Evolutionary conservation across 2,888 invertebrate species (phyloP).

Genomic region (Gandaritis pyraliata): DNA sequence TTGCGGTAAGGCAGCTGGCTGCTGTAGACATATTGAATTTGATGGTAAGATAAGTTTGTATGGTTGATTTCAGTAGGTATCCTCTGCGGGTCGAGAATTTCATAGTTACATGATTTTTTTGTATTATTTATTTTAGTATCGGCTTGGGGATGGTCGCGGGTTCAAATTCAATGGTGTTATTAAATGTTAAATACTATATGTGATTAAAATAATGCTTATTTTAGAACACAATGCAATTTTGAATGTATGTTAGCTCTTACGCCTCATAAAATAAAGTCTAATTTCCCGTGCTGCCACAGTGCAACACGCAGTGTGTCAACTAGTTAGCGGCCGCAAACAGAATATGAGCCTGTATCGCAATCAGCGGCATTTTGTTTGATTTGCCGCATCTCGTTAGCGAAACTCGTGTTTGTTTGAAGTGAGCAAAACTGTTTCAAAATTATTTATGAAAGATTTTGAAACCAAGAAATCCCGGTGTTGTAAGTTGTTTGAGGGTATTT

Average conservation of each 20-base stretch:
- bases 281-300: slow-evolving; percentile 4
- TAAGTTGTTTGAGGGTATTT: too few relatives aligned
- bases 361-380: slow-evolving; percentile 66
- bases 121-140: too few relatives aligned
- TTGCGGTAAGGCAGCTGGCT: too few relatives aligned
- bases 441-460: slow-evolving; percentile 8
- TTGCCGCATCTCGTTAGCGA: slow-evolving; percentile 57
- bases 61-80: too few relatives aligned
- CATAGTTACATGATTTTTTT: too few relatives aligned
- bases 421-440: slow-evolving; percentile 12
- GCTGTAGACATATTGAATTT: too few relatives aligned
- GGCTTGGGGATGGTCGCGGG: too few relatives aligned
- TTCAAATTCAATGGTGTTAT: too few relatives aligned
- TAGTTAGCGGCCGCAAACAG: slow-evolving; percentile 72
- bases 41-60: too few relatives aligned
- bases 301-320: slow-evolving; percentile 40
- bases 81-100: too few relatives aligned
- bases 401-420: slow-evolving; percentile 26
- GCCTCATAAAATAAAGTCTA: slow-evolving; percentile 2
- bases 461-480: too few relatives aligned
- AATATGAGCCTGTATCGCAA: slow-evolving; percentile 57
- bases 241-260: background rate
- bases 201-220: background rate
- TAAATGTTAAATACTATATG: too few relatives aligned
- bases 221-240: background rate